phyloP scores from a whole-genome alignment of 2,888 invertebrate species.

The Hyles lineata region DNA sequence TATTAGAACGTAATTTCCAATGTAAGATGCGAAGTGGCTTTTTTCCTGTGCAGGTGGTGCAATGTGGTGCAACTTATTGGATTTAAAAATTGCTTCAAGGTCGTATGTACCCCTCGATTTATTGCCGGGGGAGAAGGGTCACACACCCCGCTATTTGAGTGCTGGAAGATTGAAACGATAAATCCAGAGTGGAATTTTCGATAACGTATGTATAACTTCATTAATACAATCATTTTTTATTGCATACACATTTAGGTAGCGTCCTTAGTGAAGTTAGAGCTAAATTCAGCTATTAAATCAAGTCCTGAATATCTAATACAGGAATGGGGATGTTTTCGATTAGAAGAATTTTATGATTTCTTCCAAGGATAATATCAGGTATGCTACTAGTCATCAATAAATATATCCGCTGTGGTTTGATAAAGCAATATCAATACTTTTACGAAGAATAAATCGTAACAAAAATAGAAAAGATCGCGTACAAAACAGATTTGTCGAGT shows the following conservation, averaged over 20 bases:
- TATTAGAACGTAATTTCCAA: slow-evolving; percentile 25
- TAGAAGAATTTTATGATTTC: too few relatives aligned
- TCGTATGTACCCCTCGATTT: neutral
- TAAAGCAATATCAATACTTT: neutral
- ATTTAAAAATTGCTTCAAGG: slow-evolving; percentile 14
- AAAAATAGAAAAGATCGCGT: slow-evolving; percentile 1
- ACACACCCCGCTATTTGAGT: neutral
- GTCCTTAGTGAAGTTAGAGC: too few relatives aligned
- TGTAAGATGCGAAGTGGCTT: slow-evolving; percentile 20
- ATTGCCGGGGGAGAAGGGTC: neutral
- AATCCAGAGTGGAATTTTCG: too few relatives aligned
- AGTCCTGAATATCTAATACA: too few relatives aligned
- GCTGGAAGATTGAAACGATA: neutral
- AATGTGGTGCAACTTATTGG: slow-evolving; percentile 8
- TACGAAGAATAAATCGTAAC: neutral
- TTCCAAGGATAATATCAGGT: too few relatives aligned
- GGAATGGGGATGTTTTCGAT: too few relatives aligned
- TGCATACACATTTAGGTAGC: too few relatives aligned
- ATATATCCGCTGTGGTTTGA: neutral
- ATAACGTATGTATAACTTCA: too few relatives aligned
- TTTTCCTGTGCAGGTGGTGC: slow-evolving; percentile 12
- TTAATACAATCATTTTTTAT: too few relatives aligned
- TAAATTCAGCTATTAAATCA: too few relatives aligned
- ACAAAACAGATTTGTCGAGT: neutral
- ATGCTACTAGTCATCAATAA: too few relatives aligned